Evolutionary conservation across 1,140 invertebrate species (phyloP), one percentile per base, ranked within the genome.

Genomic region (Steinernema feltiae): DNA sequence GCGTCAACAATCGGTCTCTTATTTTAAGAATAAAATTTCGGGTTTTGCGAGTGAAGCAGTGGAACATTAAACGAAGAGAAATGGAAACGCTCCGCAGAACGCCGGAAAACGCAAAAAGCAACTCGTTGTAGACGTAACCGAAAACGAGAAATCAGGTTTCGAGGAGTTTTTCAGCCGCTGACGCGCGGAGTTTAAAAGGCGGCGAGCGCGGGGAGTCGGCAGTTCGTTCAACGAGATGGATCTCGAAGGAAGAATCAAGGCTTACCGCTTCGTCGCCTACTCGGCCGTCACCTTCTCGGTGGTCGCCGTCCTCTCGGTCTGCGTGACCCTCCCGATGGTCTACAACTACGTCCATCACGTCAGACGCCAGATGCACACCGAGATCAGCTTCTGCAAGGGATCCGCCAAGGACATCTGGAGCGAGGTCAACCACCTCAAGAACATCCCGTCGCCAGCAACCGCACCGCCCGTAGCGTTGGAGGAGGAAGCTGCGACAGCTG

Each of bases 391-490:
- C 35, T 41, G 35, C 35, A 41, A 41, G 35, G 35, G 84, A 18
- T 86, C 84, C 27, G 84, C 84, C 48, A 85, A 84, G 53, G 84
- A 85, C 69, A 85, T 85, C 75, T 85, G 84, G 84, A 77, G 82
- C 18, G 84, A 85, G 69, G 85, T 85, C n/a, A 81, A 78, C 71
- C 73, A 81, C 18, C 76, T 85, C 24, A 85, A 85, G 76, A 78
- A 75, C 48, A 80, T 84, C 35, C 84, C 84, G n/a, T n/a, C n/a
- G n/a, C n/a, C n/a, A n/a, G n/a, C n/a, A n/a, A n/a, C n/a, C n/a
- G n/a, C n/a, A n/a, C n/a, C n/a, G n/a, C n/a, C n/a, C n/a, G n/a
- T n/a, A n/a, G n/a, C n/a, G n/a, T n/a, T n/a, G n/a, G n/a, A n/a
- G n/a, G n/a, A n/a, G n/a, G n/a, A n/a, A n/a, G n/a, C n/a, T n/a